Evolutionary conservation across 2,888 invertebrate species (phyloP).

Genomic region (Nymphalis polychloros): DNA sequence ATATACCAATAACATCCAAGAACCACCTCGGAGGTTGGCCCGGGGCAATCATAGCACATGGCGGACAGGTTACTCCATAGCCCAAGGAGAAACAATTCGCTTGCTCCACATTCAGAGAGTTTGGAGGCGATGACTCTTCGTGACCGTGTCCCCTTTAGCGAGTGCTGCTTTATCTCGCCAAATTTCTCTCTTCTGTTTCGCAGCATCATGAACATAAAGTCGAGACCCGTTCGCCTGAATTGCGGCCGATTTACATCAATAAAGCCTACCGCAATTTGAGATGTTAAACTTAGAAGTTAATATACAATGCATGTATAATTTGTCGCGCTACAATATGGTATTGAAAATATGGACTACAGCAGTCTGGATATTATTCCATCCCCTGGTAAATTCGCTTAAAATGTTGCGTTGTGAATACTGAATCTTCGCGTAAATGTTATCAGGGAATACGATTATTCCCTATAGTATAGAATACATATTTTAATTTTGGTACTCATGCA

Average conservation of each 20-base stretch:
- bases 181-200: slow-evolving; percentile 80
- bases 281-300: slow-evolving; percentile 3
- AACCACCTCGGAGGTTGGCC: slow-evolving; percentile 55
- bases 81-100: slow-evolving; percentile 70
- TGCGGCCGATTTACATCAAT: slow-evolving; percentile 71
- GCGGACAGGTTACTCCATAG: slow-evolving; percentile 62
- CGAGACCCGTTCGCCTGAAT: slow-evolving; percentile 73
- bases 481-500: no score
- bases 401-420: no score
- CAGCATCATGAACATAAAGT: slow-evolving; percentile 78
- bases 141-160: slow-evolving; percentile 78
- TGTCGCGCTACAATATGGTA: no score
- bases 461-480: no score
- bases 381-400: no score
- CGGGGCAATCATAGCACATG: slow-evolving; percentile 53
- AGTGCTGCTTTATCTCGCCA: slow-evolving; percentile 75
- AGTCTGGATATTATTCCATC: no score
- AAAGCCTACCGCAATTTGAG: slow-evolving; percentile 29
- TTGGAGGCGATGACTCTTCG: slow-evolving; percentile 77
- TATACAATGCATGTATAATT: no score
- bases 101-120: slow-evolving; percentile 73
- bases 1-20: slow-evolving; percentile 19
- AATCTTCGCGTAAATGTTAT: no score
- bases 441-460: no score
- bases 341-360: no score